Evolutionary conservation across 2,888 invertebrate genomes (phyloP).

Genomic region (Stenichneumon culpator): DNA sequence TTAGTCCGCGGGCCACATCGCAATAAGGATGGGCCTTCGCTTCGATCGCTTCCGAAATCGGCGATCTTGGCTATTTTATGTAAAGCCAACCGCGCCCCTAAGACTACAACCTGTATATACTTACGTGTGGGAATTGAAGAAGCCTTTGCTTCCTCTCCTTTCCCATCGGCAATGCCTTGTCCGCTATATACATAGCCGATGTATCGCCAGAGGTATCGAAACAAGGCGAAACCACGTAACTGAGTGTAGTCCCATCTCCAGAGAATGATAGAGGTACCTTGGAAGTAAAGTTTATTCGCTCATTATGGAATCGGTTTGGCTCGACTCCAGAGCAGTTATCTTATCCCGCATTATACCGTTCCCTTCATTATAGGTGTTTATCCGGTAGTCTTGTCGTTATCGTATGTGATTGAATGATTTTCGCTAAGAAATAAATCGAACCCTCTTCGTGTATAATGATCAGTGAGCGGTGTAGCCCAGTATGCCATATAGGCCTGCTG

Average conservation of each 20-base stretch:
- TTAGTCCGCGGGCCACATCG: slow-evolving; percentile 36
- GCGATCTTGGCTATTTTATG: slow-evolving; percentile 74
- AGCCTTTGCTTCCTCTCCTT: slow-evolving; percentile 17
- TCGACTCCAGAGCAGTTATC: neutral
- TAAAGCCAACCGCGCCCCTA: slow-evolving; percentile 62
- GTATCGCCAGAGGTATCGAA: slow-evolving; percentile 3
- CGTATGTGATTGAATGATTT: slow-evolving; percentile 52
- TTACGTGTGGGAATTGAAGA: slow-evolving; percentile 65
- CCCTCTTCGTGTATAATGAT: slow-evolving; percentile 32
- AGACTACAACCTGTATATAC: slow-evolving; percentile 12
- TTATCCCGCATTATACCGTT: slow-evolving; percentile 2
- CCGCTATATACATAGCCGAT: neutral
- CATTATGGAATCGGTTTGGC: slow-evolving; percentile 11
- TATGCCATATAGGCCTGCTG: slow-evolving; percentile 12
- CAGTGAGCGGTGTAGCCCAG: slow-evolving; percentile 19
- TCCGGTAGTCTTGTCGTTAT: slow-evolving; percentile 1
- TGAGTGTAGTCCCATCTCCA: neutral
- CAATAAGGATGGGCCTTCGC: slow-evolving; percentile 51
- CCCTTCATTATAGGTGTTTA: slow-evolving; percentile 23
- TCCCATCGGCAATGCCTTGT: neutral
- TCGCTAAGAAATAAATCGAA: slow-evolving; percentile 46
- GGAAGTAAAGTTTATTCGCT: slow-evolving; percentile 16
- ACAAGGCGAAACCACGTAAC: neutral
- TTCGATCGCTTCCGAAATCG: slow-evolving; percentile 66
- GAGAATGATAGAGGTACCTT: neutral